Evolutionary conservation across 2,888 invertebrate species (phyloP).

Genomic region (Ptilodon capucinus): DNA sequence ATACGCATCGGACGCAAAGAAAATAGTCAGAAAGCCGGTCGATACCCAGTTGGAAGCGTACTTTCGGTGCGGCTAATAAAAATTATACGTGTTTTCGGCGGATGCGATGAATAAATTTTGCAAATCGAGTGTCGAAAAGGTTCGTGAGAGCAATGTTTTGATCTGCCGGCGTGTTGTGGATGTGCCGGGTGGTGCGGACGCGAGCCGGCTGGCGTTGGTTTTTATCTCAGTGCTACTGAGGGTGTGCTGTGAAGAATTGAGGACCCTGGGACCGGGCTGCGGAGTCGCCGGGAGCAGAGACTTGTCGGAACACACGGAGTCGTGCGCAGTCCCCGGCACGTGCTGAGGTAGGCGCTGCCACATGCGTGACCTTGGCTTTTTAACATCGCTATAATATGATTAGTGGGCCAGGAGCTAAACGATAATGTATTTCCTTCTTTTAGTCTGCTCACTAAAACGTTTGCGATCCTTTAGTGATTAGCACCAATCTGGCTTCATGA

Average conservation of each 20-base stretch:
- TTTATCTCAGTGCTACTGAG: conserved; percentile 57
- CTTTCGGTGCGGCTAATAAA: conserved; percentile 71
- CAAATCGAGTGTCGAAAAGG: conserved; percentile 78
- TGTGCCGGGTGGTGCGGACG: conserved; percentile 70
- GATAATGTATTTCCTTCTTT: conserved; percentile 19
- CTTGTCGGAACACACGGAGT: conserved; percentile 36
- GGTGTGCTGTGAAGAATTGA: conserved; percentile 45
- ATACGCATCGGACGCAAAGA: conserved; percentile 59
- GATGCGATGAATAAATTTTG: conserved; percentile 83
- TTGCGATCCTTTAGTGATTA: conserved; percentile 27
- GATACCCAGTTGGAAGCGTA: conserved; percentile 47
- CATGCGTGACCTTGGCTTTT: conserved; percentile 53
- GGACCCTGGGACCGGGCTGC: conserved; percentile 36
- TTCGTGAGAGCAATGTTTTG: conserved; percentile 78
- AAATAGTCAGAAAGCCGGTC: conserved; percentile 52
- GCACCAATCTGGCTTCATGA: conserved; percentile 18
- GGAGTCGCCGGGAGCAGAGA: conserved; percentile 35
- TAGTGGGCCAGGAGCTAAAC: conserved; percentile 30
- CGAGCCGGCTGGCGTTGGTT: conserved; percentile 51
- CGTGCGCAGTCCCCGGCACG: conserved; percentile 46
- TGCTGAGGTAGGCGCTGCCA: conserved; percentile 64
- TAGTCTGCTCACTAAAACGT: not conserved
- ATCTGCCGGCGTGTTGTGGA: conserved; percentile 71
- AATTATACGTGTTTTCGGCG: conserved; percentile 75
- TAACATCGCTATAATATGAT: conserved; percentile 39